Conservation (phyloP, 2,113 vertebrate species). For the Chaenogobius annularis region DNA sequence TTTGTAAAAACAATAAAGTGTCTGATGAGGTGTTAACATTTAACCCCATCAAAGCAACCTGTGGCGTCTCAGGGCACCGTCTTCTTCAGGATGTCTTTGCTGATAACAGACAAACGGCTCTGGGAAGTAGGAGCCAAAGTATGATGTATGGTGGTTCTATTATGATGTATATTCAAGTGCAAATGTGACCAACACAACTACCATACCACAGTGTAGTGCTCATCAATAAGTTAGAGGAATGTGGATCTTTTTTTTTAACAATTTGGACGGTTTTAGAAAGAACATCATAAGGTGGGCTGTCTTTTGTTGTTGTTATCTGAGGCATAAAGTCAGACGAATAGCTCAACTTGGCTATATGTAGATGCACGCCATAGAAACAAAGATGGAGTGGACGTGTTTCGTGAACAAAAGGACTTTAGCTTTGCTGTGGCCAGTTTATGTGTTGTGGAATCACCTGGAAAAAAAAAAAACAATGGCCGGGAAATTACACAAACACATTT, state of each 20-base stretch:
- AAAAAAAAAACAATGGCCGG: too few species aligned
- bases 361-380: too few species aligned
- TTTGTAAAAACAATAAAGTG: constrained; percentile 18
- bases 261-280: too few species aligned
- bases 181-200: background rate
- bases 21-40: constrained; percentile 48
- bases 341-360: too few species aligned
- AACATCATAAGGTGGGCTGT: too few species aligned
- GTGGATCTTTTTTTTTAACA: too few species aligned
- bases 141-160: background rate
- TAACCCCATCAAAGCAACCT: constrained; percentile 31
- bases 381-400: too few species aligned
- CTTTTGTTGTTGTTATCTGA: too few species aligned
- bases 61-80: background rate
- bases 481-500: background rate
- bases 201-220: background rate
- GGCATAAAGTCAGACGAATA: too few species aligned
- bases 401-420: too few species aligned
- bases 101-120: constrained; percentile 5
- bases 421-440: too few species aligned
- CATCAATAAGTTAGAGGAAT: constrained; percentile 42
- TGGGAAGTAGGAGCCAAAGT: background rate
- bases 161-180: background rate
- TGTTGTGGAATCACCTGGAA: too few species aligned
- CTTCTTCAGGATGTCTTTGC: constrained; percentile 10